These are phyloP conservation scores for Nematostella vectensis DNA, from an alignment of 92 coral and sea anemone species.

Conservation along the genomic window DNA sequence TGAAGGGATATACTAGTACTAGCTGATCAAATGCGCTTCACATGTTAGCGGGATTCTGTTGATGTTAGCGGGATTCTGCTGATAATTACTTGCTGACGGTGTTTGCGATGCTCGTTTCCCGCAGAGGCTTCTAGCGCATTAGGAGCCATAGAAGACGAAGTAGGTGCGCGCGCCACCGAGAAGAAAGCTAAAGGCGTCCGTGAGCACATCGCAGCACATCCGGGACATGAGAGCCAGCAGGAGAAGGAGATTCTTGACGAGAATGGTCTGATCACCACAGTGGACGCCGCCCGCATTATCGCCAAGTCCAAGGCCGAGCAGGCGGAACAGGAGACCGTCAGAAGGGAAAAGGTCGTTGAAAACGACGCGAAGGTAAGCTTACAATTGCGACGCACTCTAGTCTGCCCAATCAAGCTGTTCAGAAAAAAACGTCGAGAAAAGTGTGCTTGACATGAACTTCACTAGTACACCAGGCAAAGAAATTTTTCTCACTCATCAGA, in stretches of 20 bases:
- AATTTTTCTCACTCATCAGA: no score
- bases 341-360: constrained; percentile 20
- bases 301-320: constrained; percentile 29
- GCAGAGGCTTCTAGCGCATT: constrained; percentile 41
- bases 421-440: background rate
- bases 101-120: no score
- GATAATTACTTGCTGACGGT: no score
- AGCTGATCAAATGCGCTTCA: no score
- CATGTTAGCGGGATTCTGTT: no score
- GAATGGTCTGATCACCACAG: constrained; percentile 23
- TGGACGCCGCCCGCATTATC: constrained; percentile 23
- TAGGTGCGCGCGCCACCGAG: constrained; percentile 18
- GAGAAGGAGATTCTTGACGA: constrained; percentile 24
- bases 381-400: background rate
- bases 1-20: no score
- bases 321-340: constrained; percentile 5
- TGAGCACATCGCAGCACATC: constrained; percentile 30
- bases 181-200: constrained; percentile 48
- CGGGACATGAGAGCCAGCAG: constrained; percentile 6
- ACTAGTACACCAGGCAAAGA: no score
- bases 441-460: no score
- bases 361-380: constrained; percentile 5
- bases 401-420: background rate
- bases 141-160: constrained; percentile 38
- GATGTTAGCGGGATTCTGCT: no score